phyloP scores from a whole-genome alignment of 2,888 invertebrate genomes.

The Tachina lurida region DNA sequence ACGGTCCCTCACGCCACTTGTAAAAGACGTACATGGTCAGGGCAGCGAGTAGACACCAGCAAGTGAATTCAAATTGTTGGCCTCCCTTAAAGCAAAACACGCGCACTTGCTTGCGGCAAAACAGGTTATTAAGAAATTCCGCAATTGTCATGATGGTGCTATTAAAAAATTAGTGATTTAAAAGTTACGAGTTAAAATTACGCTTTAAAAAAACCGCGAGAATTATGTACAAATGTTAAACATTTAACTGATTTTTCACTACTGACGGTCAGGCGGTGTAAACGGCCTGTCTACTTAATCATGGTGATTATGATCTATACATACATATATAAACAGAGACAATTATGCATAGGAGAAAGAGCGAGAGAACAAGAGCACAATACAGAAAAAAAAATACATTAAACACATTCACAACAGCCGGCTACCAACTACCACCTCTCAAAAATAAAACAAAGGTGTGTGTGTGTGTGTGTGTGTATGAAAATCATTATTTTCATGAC shows the following conservation, averaged over 20 bases:
- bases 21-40: constrained; percentile 76
- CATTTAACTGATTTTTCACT: constrained; percentile 8
- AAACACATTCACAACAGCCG: no score
- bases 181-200: background rate
- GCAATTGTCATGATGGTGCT: constrained; percentile 51
- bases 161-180: background rate
- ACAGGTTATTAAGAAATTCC: constrained; percentile 22
- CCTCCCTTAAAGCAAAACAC: constrained; percentile 45
- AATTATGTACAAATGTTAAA: background rate
- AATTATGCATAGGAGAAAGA: background rate
- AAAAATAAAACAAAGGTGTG: no score
- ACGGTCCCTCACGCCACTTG: constrained; percentile 80
- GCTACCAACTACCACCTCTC: no score
- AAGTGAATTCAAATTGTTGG: constrained; percentile 31
- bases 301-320: background rate
- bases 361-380: background rate
- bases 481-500: no score
- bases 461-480: no score
- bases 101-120: constrained; percentile 37
- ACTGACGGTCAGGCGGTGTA: background rate
- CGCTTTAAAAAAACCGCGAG: background rate
- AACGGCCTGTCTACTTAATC: background rate
- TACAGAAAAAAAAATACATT: no score
- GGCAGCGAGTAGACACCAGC: constrained; percentile 10
- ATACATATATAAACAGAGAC: background rate